Conservation (phyloP, 2,113 vertebrate genomes). For the Blennius ocellaris region DNA sequence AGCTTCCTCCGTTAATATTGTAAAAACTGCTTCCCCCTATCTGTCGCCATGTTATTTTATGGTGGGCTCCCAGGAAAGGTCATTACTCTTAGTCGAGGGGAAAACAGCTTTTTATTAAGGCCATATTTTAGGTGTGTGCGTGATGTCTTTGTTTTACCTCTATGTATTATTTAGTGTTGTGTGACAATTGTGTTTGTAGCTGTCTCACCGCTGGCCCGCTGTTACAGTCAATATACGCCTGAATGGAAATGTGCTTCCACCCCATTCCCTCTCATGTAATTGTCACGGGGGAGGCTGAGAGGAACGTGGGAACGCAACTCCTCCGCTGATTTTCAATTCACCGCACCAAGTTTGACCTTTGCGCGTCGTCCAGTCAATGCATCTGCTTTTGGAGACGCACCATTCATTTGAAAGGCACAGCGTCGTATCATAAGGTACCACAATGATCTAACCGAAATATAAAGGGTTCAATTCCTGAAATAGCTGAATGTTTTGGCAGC, state of each 20-base stretch:
- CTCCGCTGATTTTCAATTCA: slow-evolving; percentile 72
- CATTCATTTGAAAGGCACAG: slow-evolving; percentile 39
- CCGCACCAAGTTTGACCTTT: slow-evolving; percentile 68
- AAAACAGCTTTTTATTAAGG: slow-evolving; percentile 65
- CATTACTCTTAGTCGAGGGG: slow-evolving; percentile 62
- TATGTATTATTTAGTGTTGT: slow-evolving; percentile 76
- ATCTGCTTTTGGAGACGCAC: slow-evolving; percentile 36
- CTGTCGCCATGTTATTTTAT: slow-evolving; percentile 59
- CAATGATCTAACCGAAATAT: too few relatives aligned
- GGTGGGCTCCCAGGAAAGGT: slow-evolving; percentile 55
- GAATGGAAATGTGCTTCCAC: slow-evolving; percentile 66
- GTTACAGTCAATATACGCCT: slow-evolving; percentile 64
- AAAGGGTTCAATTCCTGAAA: too few relatives aligned
- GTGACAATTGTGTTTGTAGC: slow-evolving; percentile 70
- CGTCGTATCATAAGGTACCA: too few relatives aligned
- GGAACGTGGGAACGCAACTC: slow-evolving; percentile 67
- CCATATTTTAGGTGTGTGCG: slow-evolving; percentile 63
- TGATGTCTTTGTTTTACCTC: slow-evolving; percentile 72
- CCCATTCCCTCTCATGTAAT: slow-evolving; percentile 62
- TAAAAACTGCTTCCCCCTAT: slow-evolving; percentile 63
- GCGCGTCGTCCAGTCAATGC: slow-evolving; percentile 58
- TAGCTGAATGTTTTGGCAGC: too few relatives aligned
- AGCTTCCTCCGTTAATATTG: slow-evolving; percentile 59
- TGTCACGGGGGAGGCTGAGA: slow-evolving; percentile 60
- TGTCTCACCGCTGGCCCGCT: slow-evolving; percentile 61